A percentile compares a stretch with the other conserved stretches of the same genome.
Evolutionary conservation across 2,888 invertebrate species (phyloP).

Genomic region (Parnassius glacialis): DNA sequence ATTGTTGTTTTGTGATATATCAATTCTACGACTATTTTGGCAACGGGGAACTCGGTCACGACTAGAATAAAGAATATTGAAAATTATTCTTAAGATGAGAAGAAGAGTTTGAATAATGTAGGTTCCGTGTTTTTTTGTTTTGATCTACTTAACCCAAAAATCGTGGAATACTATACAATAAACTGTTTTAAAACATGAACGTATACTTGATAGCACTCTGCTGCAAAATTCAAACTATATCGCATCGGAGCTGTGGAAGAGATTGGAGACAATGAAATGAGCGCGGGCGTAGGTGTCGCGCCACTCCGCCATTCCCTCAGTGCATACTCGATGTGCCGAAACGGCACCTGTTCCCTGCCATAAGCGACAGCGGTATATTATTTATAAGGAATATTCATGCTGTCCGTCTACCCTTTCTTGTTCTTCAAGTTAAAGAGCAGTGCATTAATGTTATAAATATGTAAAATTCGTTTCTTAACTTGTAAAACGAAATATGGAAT

Average conservation of each 20-base stretch:
- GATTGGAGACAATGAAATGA: conserved; percentile 75
- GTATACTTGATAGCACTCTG: conserved; percentile 15
- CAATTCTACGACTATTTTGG: no score
- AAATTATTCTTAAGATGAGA: no score
- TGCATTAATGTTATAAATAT: neutral
- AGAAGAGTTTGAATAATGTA: no score
- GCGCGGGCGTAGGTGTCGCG: conserved; percentile 71
- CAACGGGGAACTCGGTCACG: no score
- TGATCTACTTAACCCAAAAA: neutral
- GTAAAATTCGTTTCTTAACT: no score
- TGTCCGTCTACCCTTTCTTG: neutral
- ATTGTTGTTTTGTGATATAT: no score
- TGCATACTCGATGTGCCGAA: conserved; percentile 75
- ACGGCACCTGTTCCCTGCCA: conserved; percentile 34
- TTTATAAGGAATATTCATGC: conserved; percentile 19
- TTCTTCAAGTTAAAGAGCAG: neutral
- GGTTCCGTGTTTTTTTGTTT: neutral
- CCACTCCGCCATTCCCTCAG: conserved; percentile 72
- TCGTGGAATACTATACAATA: conserved; percentile 1
- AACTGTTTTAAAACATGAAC: conserved; percentile 11
- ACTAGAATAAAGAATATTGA: no score
- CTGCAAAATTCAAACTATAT: conserved; percentile 38
- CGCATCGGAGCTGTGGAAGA: conserved; percentile 38
- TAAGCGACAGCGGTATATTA: conserved; percentile 19
- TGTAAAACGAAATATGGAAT: no score